A percentile compares a stretch with the other conserved stretches of the same genome.
Evolutionary conservation across 2,113 vertebrate genomes (phyloP).

Genomic region (Phrynosoma platyrhinos): DNA sequence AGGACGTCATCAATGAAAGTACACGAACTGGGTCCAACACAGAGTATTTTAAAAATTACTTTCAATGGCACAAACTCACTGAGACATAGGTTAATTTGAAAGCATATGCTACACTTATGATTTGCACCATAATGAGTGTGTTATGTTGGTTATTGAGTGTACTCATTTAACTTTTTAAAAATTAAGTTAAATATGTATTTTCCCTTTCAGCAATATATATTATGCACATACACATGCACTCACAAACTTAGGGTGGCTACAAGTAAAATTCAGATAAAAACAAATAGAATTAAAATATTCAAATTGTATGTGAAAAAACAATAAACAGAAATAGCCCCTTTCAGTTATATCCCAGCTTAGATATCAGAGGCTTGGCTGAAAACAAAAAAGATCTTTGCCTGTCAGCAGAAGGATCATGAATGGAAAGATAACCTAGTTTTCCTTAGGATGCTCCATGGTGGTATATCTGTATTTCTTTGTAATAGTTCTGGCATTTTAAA

Average conservation of each 20-base stretch:
- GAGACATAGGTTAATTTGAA: slow-evolving; percentile 4
- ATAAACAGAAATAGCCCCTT: background rate
- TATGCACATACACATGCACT: background rate
- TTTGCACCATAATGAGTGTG: background rate
- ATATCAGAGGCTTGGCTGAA: background rate
- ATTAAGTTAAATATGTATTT: background rate
- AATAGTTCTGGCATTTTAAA: background rate
- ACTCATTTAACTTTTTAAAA: too few relatives aligned
- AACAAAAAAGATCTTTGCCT: background rate
- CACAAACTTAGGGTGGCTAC: background rate
- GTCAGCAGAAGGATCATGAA: background rate
- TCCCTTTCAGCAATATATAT: background rate
- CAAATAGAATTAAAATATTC: background rate
- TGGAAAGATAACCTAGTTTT: background rate
- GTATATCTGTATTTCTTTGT: background rate
- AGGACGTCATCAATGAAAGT: background rate
- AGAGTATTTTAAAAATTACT: background rate
- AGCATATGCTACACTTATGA: background rate
- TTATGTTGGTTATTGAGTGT: background rate
- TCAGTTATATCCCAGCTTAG: background rate
- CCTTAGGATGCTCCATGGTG: background rate
- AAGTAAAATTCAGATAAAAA: background rate
- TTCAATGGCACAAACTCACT: background rate
- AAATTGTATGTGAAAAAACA: background rate
- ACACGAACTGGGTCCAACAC: background rate